Evolutionary conservation across 2,888 invertebrate species (phyloP).

Genomic region (Apamea anceps): DNA sequence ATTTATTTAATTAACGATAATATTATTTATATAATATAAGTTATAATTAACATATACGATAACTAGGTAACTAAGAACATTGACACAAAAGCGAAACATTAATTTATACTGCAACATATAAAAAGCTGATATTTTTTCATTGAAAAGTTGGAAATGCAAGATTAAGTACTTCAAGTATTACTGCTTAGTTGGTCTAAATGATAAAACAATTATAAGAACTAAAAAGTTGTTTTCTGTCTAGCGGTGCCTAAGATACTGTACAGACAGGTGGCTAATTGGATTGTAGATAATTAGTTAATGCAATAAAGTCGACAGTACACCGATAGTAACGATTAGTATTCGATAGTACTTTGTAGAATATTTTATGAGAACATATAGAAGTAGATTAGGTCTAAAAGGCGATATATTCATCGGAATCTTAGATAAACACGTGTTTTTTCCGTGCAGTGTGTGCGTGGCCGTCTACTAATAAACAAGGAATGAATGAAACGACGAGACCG

Average conservation of each 20-base stretch:
- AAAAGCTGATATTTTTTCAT: conserved; percentile 24
- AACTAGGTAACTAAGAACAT: conserved; percentile 29
- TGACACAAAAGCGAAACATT: conserved; percentile 27
- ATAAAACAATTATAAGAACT: conserved; percentile 40
- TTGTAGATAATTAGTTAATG: conserved; percentile 36
- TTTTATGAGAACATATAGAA: conserved; percentile 20
- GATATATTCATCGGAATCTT: conserved; percentile 46
- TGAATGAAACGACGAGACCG: conserved; percentile 77
- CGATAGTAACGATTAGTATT: conserved; percentile 31
- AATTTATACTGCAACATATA: conserved; percentile 32
- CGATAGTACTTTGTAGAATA: conserved; percentile 25
- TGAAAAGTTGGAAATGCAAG: conserved; percentile 2
- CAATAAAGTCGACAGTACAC: conserved; percentile 36
- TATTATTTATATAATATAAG: background rate
- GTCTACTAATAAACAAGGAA: conserved; percentile 74
- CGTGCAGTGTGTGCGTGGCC: conserved; percentile 85
- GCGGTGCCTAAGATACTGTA: conserved; percentile 30
- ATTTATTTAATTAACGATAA: background rate
- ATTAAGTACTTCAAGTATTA: background rate
- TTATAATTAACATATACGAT: background rate
- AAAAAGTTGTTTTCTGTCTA: conserved; percentile 35
- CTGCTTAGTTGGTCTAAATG: conserved; percentile 6
- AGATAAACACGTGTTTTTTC: conserved; percentile 73
- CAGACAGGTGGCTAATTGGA: conserved; percentile 23
- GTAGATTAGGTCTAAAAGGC: conserved; percentile 12